Percentiles rank a stretch among this genome's conserved stretches.
Conservation (phyloP, 2,113 vertebrate genomes). For the Phyllostomus discolor region DNA sequence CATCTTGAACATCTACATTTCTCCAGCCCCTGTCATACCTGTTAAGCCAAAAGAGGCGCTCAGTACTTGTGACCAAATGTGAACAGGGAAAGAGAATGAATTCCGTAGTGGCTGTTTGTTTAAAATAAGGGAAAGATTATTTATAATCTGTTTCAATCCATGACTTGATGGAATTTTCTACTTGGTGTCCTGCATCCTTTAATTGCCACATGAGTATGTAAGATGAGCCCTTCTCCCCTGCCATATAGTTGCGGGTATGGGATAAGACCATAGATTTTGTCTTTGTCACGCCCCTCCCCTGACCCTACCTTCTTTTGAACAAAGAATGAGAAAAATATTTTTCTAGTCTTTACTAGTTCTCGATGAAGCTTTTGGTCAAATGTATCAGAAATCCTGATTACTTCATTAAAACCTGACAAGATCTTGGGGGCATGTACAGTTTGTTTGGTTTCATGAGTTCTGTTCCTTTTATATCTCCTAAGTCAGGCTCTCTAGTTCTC, state of each 20-base stretch:
- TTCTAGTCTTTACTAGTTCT: not conserved
- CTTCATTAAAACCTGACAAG: not conserved
- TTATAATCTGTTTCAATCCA: not conserved
- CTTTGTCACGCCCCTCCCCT: not conserved
- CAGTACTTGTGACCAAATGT: not conserved
- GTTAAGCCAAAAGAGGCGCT: not conserved
- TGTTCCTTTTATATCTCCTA: not conserved
- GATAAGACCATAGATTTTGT: not conserved
- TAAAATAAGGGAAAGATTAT: not conserved
- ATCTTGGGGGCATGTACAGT: not conserved
- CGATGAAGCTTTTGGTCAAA: not conserved
- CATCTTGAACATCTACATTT: not conserved
- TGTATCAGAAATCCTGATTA: not conserved
- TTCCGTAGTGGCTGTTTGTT: not conserved
- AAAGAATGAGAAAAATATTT: not conserved
- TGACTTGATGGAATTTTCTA: not conserved
- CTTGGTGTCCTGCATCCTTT: not conserved
- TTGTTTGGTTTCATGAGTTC: not conserved
- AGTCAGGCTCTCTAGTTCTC: not conserved
- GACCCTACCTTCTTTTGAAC: not conserved
- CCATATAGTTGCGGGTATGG: not conserved
- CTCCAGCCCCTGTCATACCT: not conserved
- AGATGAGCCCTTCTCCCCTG: not conserved
- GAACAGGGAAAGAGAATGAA: not conserved
- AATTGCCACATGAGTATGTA: not conserved